Evolutionary conservation across 2,797 vertebrate species (phyloP).

Genomic region (Netta rufina): DNA sequence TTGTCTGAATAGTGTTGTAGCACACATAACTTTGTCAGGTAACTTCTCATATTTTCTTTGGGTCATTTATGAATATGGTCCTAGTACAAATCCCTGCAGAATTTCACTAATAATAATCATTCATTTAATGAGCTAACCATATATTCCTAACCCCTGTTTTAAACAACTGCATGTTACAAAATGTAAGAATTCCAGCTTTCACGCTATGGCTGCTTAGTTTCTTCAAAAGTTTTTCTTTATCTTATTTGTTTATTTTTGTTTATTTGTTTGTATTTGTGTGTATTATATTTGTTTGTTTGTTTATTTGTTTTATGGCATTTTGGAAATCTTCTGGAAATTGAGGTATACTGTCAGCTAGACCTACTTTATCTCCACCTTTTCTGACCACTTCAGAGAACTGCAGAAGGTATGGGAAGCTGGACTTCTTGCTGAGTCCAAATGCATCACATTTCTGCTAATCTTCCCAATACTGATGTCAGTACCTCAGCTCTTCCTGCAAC

Average conservation of each 20-base stretch:
- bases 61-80: background rate
- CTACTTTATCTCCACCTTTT: background rate
- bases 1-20: background rate
- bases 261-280: no score
- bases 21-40: background rate
- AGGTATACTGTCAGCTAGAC: background rate
- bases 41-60: background rate
- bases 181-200: background rate
- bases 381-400: background rate
- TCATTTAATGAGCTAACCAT: background rate
- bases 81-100: background rate
- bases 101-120: background rate
- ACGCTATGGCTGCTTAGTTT: background rate
- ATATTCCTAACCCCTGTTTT: background rate
- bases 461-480: background rate
- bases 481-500: background rate
- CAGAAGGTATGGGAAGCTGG: background rate
- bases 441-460: background rate
- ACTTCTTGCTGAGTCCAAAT: background rate
- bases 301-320: no score
- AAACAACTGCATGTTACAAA: background rate
- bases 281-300: no score
- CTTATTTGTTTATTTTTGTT: no score
- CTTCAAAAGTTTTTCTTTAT: background rate
- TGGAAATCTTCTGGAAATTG: background rate